Conservation (phyloP, 1,140 invertebrate genomes). For the Drosophila truncata region DNA sequence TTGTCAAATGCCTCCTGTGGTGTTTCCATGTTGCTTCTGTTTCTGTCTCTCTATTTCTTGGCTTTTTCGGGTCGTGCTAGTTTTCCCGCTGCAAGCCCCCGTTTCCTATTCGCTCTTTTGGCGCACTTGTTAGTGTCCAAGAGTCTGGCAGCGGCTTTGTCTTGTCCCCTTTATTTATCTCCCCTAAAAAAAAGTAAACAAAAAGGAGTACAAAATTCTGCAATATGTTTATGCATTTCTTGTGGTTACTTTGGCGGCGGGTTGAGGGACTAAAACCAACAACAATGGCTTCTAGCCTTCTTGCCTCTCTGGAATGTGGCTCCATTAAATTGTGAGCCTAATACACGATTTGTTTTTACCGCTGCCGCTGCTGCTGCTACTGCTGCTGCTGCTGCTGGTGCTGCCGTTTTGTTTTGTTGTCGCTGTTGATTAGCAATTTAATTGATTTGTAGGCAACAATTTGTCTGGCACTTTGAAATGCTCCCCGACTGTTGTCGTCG, state of each 20-base stretch:
- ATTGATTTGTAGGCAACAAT: conserved; percentile 84
- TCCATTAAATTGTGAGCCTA: conserved; percentile 79
- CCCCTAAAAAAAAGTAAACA: conserved; percentile 27
- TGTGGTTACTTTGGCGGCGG: conserved; percentile 69
- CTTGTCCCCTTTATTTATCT: conserved; percentile 50
- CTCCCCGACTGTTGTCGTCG: conserved; percentile 36
- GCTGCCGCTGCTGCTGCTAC: conserved; percentile 9
- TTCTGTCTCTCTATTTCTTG: conserved; percentile 32
- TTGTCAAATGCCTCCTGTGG: conserved; percentile 57
- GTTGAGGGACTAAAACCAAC: conserved; percentile 35
- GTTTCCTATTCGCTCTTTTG: background rate
- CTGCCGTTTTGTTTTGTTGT: conserved; percentile 76
- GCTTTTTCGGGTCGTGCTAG: conserved; percentile 47
- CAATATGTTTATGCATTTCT: conserved; percentile 78
- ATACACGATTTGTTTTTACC: conserved; percentile 60
- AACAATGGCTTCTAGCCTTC: conserved; percentile 62
- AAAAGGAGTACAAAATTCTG: conserved; percentile 38
- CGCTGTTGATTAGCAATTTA: conserved; percentile 80
- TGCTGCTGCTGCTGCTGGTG: conserved; percentile 28
- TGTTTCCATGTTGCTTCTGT: conserved; percentile 63
- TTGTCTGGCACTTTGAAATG: conserved; percentile 66
- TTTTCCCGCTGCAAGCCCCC: conserved; percentile 8
- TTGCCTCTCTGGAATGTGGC: conserved; percentile 69
- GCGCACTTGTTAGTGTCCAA: conserved; percentile 40
- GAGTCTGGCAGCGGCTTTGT: conserved; percentile 40